Conservation (phyloP, 2,113 vertebrate genomes). For the Pantherophis guttatus region DNA sequence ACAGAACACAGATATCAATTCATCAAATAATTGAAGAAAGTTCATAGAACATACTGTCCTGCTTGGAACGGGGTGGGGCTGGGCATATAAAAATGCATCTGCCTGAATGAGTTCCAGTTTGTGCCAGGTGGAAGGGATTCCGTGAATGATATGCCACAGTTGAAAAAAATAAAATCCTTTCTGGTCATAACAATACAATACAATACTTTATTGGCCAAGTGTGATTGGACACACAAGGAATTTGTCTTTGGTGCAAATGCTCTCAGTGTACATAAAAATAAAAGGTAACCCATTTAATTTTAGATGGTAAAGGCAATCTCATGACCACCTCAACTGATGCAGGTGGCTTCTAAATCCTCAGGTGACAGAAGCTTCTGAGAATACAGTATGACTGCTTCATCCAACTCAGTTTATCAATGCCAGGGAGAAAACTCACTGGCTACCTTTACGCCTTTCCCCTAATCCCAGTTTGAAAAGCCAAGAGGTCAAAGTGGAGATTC, state of each 20-base stretch:
- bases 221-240: no score
- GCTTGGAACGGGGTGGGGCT: neutral
- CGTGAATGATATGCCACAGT: neutral
- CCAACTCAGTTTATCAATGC: neutral
- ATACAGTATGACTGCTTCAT: neutral
- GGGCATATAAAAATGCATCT: neutral
- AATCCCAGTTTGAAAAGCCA: neutral
- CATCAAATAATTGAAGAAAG: neutral
- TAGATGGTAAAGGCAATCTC: neutral
- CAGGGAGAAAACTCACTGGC: neutral
- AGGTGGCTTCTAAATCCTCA: neutral
- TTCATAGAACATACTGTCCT: neutral
- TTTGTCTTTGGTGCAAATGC: no score
- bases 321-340: neutral
- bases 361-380: neutral
- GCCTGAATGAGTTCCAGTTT: neutral
- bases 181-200: neutral
- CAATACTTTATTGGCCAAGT: no score
- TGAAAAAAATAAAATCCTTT: neutral
- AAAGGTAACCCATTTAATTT: neutral
- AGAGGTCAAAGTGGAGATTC: neutral
- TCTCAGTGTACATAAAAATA: no score
- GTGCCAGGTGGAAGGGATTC: neutral
- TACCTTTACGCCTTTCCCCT: neutral
- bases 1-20: neutral